Base-by-base conservation (phyloP, 1,140 invertebrate genomes). In the Chionoecetes opilio region DNA sequence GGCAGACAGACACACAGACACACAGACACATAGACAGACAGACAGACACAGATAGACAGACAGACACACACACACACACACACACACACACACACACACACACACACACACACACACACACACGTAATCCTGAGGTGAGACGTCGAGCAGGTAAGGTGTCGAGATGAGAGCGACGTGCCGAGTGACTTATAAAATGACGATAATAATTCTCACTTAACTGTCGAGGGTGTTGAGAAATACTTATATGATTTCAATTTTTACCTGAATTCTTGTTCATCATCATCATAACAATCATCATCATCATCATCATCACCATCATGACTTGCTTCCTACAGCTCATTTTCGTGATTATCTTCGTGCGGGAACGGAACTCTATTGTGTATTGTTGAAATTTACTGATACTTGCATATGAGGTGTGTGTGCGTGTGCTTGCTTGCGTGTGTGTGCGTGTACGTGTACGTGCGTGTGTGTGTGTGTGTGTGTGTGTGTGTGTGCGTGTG, bases 41-140 rank as follows among this genome's bases (percentile, higher is more conserved):
- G 6, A 9, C 9, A 63, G 2, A n/a, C 1, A 75, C 63, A 75
- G n/a, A n/a, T n/a, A n/a, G n/a, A n/a, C n/a, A n/a, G n/a, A n/a
- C n/a, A n/a, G n/a, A n/a, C 63, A 75, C 63, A 75, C 63, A 75
- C 63, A 75, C 63, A 75, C 63, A 75, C 63, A 75, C 63, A 75
- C 63, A 75, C 63, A 75, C 63, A 75, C 63, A 75, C 63, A 75
- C 63, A 75, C 63, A 75, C 63, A 75, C 63, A 75, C 21, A n/a
- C 63, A 75, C 21, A 26, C 63, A 26, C 63, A 26, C 63, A n/a
- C 53, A 26, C 9, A 9, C 9, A 63, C 17, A n/a, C 1, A 75
- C 63, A 75, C 21, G n/a, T n/a, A 75, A 5, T 6, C 63, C 6
- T 26, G 11, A 75, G 63, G 63, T n/a, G 63, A 26, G 63, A n/a